Conservation (phyloP, 2,113 vertebrate species). For the Irena cyanogastra region DNA sequence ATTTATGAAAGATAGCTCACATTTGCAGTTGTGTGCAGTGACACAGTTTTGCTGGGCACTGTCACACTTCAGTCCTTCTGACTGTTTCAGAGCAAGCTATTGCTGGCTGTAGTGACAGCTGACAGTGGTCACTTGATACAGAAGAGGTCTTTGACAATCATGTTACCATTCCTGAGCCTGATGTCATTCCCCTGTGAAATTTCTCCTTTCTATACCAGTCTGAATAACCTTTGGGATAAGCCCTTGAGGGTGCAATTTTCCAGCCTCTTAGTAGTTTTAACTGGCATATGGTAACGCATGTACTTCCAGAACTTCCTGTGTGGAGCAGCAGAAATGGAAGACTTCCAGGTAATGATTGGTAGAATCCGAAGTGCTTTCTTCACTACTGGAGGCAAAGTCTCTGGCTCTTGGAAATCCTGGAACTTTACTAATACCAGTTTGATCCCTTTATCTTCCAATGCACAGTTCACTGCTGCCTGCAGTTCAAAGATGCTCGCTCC, state of each 20-base stretch:
- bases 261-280: conserved; percentile 5
- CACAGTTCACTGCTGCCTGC: conserved; percentile 81
- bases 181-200: not conserved
- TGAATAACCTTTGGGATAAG: not conserved
- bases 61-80: not conserved
- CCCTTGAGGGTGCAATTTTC: not conserved
- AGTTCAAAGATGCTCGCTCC: conserved; percentile 81
- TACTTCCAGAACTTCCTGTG: conserved; percentile 79
- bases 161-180: not conserved
- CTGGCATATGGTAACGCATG: conserved; percentile 78
- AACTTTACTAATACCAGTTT: conserved; percentile 78
- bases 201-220: not conserved
- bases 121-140: not conserved
- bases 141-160: not conserved
- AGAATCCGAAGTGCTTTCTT: conserved; percentile 80
- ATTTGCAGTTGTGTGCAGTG: not conserved
- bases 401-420: conserved; percentile 65
- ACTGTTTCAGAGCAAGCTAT: not conserved
- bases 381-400: conserved; percentile 74
- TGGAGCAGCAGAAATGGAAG: conserved; percentile 35
- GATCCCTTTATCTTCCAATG: conserved; percentile 68
- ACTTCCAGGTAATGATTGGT: conserved; percentile 75
- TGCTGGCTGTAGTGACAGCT: not conserved
- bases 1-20: not conserved
- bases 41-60: not conserved